phyloP scores from a whole-genome alignment of 2,888 invertebrate genomes.

The Teinopalpus imperialis region DNA sequence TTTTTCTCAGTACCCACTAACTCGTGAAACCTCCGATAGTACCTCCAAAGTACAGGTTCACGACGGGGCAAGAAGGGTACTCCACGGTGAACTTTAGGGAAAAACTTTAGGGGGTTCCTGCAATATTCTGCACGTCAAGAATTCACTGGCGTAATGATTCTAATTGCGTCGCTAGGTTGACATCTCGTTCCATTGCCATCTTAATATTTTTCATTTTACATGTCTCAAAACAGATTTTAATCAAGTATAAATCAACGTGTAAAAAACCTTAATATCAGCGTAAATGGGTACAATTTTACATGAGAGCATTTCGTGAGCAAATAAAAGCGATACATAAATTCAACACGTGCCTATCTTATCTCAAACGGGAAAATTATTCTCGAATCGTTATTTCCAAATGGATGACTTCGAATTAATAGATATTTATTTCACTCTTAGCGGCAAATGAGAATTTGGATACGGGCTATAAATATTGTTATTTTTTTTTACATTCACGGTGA shows the following conservation, averaged over 20 bases:
- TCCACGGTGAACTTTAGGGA: too few species aligned
- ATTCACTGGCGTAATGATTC: too few species aligned
- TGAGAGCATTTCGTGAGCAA: constrained; percentile 4
- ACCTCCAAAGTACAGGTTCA: too few species aligned
- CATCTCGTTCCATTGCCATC: too few species aligned
- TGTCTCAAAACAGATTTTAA: constrained; percentile 5
- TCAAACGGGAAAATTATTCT: constrained; percentile 11
- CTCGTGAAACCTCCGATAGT: too few species aligned
- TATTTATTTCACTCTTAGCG: constrained; percentile 15
- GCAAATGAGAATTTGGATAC: constrained; percentile 12
- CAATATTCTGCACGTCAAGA: too few species aligned
- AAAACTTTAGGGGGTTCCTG: too few species aligned
- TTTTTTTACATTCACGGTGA: too few species aligned
- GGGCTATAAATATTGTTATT: not conserved
- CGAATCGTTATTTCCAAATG: constrained; percentile 14
- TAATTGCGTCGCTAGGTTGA: too few species aligned
- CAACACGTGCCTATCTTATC: constrained; percentile 6
- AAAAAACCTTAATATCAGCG: not conserved
- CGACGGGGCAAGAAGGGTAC: too few species aligned
- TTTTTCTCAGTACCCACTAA: too few species aligned
- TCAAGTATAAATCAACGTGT: not conserved
- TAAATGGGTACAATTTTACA: not conserved
- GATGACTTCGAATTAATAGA: constrained; percentile 20
- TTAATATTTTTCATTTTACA: too few species aligned
- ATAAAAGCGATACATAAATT: constrained; percentile 1